phyloP scores from a whole-genome alignment of 2,113 vertebrate species.

The zebrafish (Danio rerio) region DNA sequence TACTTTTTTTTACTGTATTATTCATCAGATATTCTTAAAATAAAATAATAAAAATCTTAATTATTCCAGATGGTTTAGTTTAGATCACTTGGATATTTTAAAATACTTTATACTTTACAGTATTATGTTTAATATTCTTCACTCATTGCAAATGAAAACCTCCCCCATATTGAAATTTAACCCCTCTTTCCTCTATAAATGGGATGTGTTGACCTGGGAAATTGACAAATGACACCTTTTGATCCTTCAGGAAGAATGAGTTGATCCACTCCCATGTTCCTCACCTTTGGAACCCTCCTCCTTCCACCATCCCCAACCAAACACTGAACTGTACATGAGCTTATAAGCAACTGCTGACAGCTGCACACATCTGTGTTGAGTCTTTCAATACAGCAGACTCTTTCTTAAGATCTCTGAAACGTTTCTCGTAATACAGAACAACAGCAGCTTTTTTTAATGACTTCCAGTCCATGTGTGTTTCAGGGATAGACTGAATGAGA shows the following conservation, averaged over 20 bases:
- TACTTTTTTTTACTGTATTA: no score
- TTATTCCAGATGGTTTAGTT: no score
- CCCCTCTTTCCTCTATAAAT: conserved; percentile 45
- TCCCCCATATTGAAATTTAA: background rate
- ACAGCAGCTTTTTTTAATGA: background rate
- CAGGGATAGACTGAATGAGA: background rate
- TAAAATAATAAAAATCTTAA: no score
- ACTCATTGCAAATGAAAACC: background rate
- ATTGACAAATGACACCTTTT: conserved; percentile 11
- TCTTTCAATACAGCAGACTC: background rate
- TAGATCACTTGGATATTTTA: background rate
- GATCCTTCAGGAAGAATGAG: conserved; percentile 50
- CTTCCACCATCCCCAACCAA: background rate
- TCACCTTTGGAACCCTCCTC: background rate
- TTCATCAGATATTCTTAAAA: no score
- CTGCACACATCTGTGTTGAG: conserved; percentile 6
- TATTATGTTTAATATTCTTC: no score
- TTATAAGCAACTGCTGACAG: conserved; percentile 27
- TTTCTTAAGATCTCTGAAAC: background rate
- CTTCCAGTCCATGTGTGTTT: background rate
- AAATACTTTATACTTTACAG: background rate
- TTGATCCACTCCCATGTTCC: conserved; percentile 19
- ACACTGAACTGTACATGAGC: background rate
- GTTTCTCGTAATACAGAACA: background rate
- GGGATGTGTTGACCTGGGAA: conserved; percentile 52